Evolutionary conservation across 1,140 invertebrate genomes (phyloP), one percentile per base, ranked within the genome.

Genomic region (Heliconius melpomene): DNA sequence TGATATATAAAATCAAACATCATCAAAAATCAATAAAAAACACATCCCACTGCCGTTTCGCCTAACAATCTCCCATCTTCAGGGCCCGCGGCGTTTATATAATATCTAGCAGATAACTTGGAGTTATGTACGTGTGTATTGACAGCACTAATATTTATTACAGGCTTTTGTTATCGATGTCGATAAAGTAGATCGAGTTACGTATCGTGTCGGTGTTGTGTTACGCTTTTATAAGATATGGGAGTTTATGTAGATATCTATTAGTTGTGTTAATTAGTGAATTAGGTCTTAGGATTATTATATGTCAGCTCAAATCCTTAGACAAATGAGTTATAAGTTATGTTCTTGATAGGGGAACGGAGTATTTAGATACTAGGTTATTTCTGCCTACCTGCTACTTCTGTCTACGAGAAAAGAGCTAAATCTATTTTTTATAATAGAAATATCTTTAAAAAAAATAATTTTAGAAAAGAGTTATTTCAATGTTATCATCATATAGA

Each of bases 131-230:
- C 80, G 82, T 88, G 86, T 90, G 88, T 93, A 94, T 94, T 94
- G 93, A 94, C 91, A 94, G 89, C 83, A 77, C 84, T 88, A 91
- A 94, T 93, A 93, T 94, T 93, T 94, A 93, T 93, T 89, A 89
- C 86, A 76, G 71, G 82, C 85, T 84, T 91, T 91, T 93, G 91
- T 93, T 91, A 93, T 93, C 88, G 87, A 70, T 26, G 72, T 60
- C 52, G 60, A 40, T 77, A 70, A 26, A 70, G 32, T 23, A 36
- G 74, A 78, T 72, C 60, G 54, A 26, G 73, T 78, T 78, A 75
- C 60, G 9, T 60, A 26, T 60, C 7, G n/a, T 11, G n/a, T 0
- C 60, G 5, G 60, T 6, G 23, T 66, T 66, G 26, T 66, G 26
- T 66, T 66, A 66, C 60, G 29, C 60, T 66, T 66, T 66, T 29